Evolutionary conservation across 1,140 invertebrate genomes (phyloP), one percentile per base, ranked within the genome.

Genomic region (Venustaconcha ellipsiformis): DNA sequence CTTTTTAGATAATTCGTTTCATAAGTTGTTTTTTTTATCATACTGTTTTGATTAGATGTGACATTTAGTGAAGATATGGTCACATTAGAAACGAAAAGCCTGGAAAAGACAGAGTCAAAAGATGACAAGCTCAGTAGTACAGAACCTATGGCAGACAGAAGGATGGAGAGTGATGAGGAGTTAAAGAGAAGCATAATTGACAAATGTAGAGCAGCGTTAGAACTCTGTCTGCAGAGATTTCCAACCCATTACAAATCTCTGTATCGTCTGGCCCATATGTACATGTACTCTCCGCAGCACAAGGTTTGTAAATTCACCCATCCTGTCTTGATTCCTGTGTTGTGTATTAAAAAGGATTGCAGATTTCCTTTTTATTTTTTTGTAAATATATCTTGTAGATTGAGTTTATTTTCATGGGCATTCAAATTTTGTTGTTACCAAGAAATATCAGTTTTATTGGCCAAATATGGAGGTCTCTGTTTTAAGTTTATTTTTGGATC

Each of bases 231-330:
- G 8, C 92, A 93, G 66, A 91, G 96, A 60, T 97, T 97, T 90
- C 94, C 95, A 0, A 94, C 95, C 81, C 96, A 99, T 90, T 98
- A 97, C 88, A 98, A 98, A 90, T 95, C 96, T 0, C 91, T 96
- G 48, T 98, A 97, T 88, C 92, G 96, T 77, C 88, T 98, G 55
- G 94, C 95, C 2, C 93, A 97, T 88, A 94, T 95, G 82, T 96
- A 94, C 88, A 95, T 94, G 85, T 92, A 94, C 74, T 95, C 94
- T 30, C 92, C 93, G 17, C 79, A 83, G 62, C 80, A 85, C 57
- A 90, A 89, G 88, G 90, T 90, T 1, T 17, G 17, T 66, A 37
- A 15, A 30, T 66, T 55, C 55, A 48, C 5, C 5, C 55, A 30
- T 14, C 37, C 37, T 66, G 26, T 8, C 23, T 18, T 62, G 59